Percentiles rank a stretch among this genome's conserved stretches.
Evolutionary conservation across 2,113 vertebrate species (phyloP).

Genomic region (Calyptomena viridis): DNA sequence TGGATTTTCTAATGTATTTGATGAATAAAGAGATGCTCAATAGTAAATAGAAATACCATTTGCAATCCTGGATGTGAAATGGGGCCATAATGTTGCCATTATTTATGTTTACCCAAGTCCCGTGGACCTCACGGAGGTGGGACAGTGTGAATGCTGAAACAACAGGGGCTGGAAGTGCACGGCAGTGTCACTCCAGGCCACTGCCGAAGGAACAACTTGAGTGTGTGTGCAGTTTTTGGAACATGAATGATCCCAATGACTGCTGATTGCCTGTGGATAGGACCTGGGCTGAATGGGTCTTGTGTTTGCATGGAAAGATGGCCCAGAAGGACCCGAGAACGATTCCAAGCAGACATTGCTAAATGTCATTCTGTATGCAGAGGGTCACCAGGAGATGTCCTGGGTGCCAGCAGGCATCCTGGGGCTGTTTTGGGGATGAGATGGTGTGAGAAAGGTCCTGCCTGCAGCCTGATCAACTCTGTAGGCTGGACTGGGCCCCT

Average conservation of each 20-base stretch:
- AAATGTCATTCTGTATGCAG: background rate
- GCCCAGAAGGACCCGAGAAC: background rate
- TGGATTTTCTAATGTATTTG: slow-evolving; percentile 51
- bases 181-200: background rate
- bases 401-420: background rate
- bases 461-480: background rate
- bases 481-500: background rate
- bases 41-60: slow-evolving; percentile 27
- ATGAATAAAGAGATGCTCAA: slow-evolving; percentile 21
- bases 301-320: background rate
- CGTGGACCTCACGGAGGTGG: background rate
- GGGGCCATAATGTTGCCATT: background rate
- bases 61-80: background rate
- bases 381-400: background rate
- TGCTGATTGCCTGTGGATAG: background rate
- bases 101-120: background rate
- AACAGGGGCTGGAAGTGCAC: background rate
- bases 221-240: accelerated
- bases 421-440: background rate
- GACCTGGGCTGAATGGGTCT: background rate
- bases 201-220: background rate
- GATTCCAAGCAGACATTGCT: background rate
- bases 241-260: slow-evolving; percentile 28
- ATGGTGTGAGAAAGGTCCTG: background rate
- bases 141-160: background rate